Base-by-base conservation (phyloP, 30 jellyfish, hydroid and myxozoan genomes). In the Aurelia coerulea region DNA sequence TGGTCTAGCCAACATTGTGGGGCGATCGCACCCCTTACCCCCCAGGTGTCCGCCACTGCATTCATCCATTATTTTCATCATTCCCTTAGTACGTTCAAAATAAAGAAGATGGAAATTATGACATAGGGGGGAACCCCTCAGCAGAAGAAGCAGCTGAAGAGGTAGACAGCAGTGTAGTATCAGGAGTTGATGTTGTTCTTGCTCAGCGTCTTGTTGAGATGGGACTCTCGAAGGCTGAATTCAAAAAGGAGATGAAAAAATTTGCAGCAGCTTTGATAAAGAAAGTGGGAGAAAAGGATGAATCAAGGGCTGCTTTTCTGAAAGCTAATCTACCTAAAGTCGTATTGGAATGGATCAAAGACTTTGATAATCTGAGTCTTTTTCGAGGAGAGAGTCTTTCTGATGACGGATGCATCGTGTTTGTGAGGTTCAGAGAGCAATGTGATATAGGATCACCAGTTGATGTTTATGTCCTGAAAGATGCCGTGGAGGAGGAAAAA, bases 81-180 rank as follows among this genome's bases (percentile, higher is more conserved):
- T 13, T 52, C 9, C 18, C 49, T 65, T 68, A 81, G 90, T 54
- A 51, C 34, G 52, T 68, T 23, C 71, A 81, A 68, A 56, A 81
- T 15, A 54, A 71, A 6, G 92, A 71, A 1, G 71, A 53, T 83
- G 79, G 54, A 23, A 23, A 72, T 53, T 63, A 49, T 34, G 80
- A 83, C 80, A 83, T 71, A 33, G 92, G 92, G 10, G 92, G 81
- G 33, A 83, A 83, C 73, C 92, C 92, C 12, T 83, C 92, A 33
- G 92, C 85, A 53, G 92, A 83, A 41, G 92, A 83, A 65, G 86
- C 42, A 10, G 80, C 49, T 2, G 92, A 83, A 71, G 92, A 46
- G 5, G 39, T 67, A 31, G 80, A 70, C n/a, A 56, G 73, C 4
- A 17, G 8, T 10, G 60, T 59, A 13, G 32, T 86, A 60, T 33